A percentile compares a stretch with the other conserved stretches of the same genome.
Evolutionary conservation across 2,797 vertebrate species (phyloP).

Genomic region (Oophaga sylvatica): DNA sequence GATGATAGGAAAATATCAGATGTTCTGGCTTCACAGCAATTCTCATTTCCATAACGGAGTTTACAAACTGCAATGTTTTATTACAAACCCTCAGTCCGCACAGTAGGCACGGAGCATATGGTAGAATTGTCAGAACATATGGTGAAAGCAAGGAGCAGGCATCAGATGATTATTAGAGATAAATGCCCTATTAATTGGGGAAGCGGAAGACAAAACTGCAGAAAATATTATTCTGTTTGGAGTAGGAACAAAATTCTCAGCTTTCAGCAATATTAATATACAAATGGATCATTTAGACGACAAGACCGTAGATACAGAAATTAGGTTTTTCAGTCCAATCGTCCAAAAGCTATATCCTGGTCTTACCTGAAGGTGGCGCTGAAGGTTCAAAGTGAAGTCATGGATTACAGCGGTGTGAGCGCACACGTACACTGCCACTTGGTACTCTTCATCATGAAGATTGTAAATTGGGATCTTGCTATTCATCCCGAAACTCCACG

Average conservation of each 20-base stretch:
- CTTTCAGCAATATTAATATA: background rate
- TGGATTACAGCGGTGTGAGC: constrained; percentile 83
- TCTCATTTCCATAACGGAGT: constrained; percentile 9
- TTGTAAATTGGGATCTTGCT: constrained; percentile 80
- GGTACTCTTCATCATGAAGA: constrained; percentile 78
- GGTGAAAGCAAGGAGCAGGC: background rate
- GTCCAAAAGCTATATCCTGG: background rate
- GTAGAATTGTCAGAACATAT: constrained; percentile 18
- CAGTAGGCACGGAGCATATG: constrained; percentile 10
- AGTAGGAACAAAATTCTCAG: background rate
- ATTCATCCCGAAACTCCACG: constrained; percentile 87
- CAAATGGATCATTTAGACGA: background rate
- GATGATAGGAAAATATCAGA: constrained; percentile 28
- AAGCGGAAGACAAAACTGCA: background rate
- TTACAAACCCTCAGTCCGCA: constrained; percentile 11
- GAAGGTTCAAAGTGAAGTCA: constrained; percentile 75
- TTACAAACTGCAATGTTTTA: constrained; percentile 12
- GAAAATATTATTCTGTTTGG: background rate
- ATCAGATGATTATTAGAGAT: background rate
- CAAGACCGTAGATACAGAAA: background rate
- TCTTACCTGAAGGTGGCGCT: constrained; percentile 85
- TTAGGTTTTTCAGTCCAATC: background rate
- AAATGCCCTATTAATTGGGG: constrained; percentile 4
- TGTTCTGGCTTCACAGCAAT: constrained; percentile 19
- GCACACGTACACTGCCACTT: constrained; percentile 80